A percentile compares a stretch with the other conserved stretches of the same genome.
Conservation (phyloP, 2,797 vertebrate genomes). For the Sarcophilus harrisii region DNA sequence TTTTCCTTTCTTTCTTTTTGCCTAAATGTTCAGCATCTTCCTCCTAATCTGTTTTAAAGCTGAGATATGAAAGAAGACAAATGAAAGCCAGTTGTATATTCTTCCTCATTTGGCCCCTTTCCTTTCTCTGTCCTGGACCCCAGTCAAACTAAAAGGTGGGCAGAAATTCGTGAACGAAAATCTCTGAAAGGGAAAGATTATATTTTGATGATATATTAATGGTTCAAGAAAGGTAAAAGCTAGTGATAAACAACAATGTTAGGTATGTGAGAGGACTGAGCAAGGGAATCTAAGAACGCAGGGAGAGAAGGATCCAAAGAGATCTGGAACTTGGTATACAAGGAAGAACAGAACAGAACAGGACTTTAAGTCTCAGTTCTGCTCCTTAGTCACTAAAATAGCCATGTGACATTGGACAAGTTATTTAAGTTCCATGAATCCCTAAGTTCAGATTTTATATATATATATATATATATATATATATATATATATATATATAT, state of each 20-base stretch:
- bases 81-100: constrained; percentile 25
- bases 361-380: background rate
- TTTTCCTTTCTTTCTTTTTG: constrained; percentile 7
- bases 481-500: too few species aligned
- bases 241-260: background rate
- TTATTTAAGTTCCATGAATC: background rate
- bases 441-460: background rate
- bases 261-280: constrained; percentile 30
- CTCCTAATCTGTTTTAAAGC: background rate
- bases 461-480: too few species aligned
- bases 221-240: constrained; percentile 14
- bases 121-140: background rate
- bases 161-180: constrained; percentile 19
- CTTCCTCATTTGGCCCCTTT: background rate
- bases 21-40: constrained; percentile 28
- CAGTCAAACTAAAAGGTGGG: constrained; percentile 21
- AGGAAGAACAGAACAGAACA: background rate
- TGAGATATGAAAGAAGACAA: constrained; percentile 41
- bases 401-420: background rate
- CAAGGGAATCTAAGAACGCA: background rate
- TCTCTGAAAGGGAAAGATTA: constrained; percentile 2
- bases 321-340: background rate
- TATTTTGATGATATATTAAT: constrained; percentile 9
- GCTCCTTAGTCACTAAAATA: background rate
- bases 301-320: background rate